Conservation (phyloP, 2,888 invertebrate species). For the Lasioglossum oenotherae region DNA sequence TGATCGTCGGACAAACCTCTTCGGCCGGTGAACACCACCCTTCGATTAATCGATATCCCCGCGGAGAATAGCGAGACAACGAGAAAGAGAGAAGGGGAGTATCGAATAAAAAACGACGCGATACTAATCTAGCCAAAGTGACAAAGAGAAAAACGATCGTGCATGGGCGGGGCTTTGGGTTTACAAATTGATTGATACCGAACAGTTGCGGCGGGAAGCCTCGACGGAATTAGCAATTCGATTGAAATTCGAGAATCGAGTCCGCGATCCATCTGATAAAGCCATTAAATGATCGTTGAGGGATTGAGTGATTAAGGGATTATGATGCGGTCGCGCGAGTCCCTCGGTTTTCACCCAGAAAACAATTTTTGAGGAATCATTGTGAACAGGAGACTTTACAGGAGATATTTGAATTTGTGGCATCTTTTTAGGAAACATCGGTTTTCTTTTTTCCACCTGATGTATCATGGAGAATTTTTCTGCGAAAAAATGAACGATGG, state of each 20-base stretch:
- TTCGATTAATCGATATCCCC: constrained; percentile 65
- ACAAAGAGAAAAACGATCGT: constrained; percentile 66
- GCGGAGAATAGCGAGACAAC: constrained; percentile 23
- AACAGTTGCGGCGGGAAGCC: constrained; percentile 45
- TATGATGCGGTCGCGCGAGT: neutral
- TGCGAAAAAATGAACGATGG: no score
- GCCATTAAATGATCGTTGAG: constrained; percentile 46
- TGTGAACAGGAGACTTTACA: no score
- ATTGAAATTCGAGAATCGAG: constrained; percentile 63
- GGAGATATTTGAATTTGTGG: no score
- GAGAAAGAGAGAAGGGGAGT: neutral
- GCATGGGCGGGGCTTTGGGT: constrained; percentile 53
- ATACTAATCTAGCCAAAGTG: constrained; percentile 67
- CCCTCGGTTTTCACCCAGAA: neutral
- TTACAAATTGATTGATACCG: constrained; percentile 73
- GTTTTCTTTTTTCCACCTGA: no score
- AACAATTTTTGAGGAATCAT: neutral
- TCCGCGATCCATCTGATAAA: constrained; percentile 35
- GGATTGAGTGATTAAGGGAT: constrained; percentile 37
- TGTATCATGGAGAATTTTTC: no score
- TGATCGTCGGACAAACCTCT: constrained; percentile 53
- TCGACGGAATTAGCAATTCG: constrained; percentile 70
- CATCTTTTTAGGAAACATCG: no score
- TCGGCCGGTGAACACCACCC: constrained; percentile 39
- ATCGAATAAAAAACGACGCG: constrained; percentile 41